These are phyloP conservation scores for Scotopteryx bipunctaria DNA, from an alignment of 2,888 invertebrate species.

Conservation along the genomic window DNA sequence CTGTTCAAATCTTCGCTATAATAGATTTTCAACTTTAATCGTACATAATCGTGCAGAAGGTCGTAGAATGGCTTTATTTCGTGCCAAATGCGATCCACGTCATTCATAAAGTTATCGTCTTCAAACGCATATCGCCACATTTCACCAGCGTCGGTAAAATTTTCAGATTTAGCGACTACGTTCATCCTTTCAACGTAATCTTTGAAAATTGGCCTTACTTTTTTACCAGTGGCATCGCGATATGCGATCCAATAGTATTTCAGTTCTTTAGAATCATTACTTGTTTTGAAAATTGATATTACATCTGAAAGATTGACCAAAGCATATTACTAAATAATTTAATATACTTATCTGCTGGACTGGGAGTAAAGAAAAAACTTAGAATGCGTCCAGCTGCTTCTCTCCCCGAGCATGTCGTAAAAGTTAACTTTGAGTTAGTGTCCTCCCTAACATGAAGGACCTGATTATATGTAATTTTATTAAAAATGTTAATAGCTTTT, in stretches of 20 bases:
- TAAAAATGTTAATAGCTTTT: too few species aligned
- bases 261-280: conserved; percentile 84
- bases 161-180: conserved; percentile 82
- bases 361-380: too few species aligned
- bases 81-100: conserved; percentile 79
- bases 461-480: too few species aligned
- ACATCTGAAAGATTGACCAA: conserved; percentile 59
- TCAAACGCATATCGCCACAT: conserved; percentile 77
- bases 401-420: too few species aligned
- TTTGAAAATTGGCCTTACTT: conserved; percentile 83
- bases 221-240: conserved; percentile 85
- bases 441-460: too few species aligned
- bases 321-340: too few species aligned
- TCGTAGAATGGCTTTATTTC: conserved; percentile 86
- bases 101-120: conserved; percentile 65
- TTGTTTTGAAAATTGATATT: conserved; percentile 70
- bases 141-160: conserved; percentile 72
- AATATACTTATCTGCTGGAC: too few species aligned
- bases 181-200: conserved; percentile 85
- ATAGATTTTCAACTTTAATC: conserved; percentile 74
- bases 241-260: conserved; percentile 86
- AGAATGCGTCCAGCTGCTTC: too few species aligned
- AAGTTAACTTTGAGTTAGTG: too few species aligned
- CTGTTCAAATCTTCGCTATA: conserved; percentile 75
- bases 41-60: conserved; percentile 85